A percentile compares a stretch with the other conserved stretches of the same genome.
These are phyloP conservation scores for Sebastolobus altivelis DNA, from an alignment of 2,797 vertebrate genomes.

Conservation along the genomic window DNA sequence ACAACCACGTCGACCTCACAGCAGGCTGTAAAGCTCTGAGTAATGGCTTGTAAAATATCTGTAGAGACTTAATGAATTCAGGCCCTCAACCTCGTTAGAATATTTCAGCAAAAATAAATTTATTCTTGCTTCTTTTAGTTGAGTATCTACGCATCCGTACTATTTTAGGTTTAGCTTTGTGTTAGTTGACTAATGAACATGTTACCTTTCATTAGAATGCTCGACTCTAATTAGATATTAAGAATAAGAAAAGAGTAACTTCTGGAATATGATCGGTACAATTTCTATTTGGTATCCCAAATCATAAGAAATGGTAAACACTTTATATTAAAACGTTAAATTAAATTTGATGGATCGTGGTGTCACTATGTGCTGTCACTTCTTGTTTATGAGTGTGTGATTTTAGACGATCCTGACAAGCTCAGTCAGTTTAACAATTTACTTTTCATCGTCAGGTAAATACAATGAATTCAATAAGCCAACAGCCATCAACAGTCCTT, in stretches of 20 bases:
- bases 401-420: constrained; percentile 13
- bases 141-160: too few species aligned
- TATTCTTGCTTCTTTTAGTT: too few species aligned
- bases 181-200: neutral
- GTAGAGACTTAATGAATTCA: neutral
- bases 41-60: neutral
- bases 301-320: neutral
- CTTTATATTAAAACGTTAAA: neutral
- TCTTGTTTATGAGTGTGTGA: constrained; percentile 3
- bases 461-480: constrained; percentile 28
- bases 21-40: neutral
- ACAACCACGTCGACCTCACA: neutral
- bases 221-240: neutral
- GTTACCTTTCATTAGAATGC: neutral
- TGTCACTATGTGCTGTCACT: constrained; percentile 27
- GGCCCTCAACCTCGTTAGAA: neutral
- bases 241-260: neutral
- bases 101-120: neutral
- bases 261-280: neutral
- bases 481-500: constrained; percentile 18
- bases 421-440: constrained; percentile 2
- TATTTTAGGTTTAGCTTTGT: neutral
- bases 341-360: neutral
- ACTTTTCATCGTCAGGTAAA: constrained; percentile 25
- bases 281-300: neutral